These are phyloP conservation scores for Ormyrus thymus DNA, from an alignment of 2,888 invertebrate genomes.

Conservation along the genomic window DNA sequence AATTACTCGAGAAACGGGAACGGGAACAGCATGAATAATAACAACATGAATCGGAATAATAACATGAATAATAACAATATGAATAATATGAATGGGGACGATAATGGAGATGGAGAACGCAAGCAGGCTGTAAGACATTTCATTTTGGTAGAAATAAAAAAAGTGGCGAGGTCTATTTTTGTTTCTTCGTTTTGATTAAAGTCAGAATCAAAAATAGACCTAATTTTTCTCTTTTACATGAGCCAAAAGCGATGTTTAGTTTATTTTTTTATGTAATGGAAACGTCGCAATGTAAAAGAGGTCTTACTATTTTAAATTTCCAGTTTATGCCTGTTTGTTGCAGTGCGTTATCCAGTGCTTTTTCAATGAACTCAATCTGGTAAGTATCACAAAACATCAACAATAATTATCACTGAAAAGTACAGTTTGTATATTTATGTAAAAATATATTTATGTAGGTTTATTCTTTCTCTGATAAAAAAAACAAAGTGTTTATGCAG, in stretches of 20 bases:
- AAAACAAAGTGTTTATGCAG: too few species aligned
- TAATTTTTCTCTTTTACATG: not conserved
- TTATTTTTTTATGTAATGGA: too few species aligned
- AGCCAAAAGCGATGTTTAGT: too few species aligned
- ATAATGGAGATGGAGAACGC: conserved; percentile 41
- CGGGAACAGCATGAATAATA: conserved; percentile 21
- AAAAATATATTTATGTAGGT: too few species aligned
- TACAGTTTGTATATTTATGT: too few species aligned
- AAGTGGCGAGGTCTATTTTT: not conserved
- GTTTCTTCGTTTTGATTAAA: too few species aligned
- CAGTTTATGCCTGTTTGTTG: conserved; percentile 49
- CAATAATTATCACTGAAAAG: too few species aligned
- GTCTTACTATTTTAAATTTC: conserved; percentile 21
- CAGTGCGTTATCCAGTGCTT: conserved; percentile 83
- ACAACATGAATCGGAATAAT: conserved; percentile 45
- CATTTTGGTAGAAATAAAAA: not conserved
- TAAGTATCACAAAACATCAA: conserved; percentile 67
- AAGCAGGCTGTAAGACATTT: conserved; percentile 58
- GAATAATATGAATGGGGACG: conserved; percentile 28
- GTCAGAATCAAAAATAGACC: not conserved
- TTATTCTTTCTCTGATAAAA: too few species aligned
- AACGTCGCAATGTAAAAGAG: not conserved
- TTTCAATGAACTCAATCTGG: conserved; percentile 82
- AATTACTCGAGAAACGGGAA: conserved; percentile 32
- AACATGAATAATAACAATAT: conserved; percentile 49